These are phyloP conservation scores for Calliopsis andreniformis DNA, from an alignment of 1,140 invertebrate species.

Conservation along the genomic window DNA sequence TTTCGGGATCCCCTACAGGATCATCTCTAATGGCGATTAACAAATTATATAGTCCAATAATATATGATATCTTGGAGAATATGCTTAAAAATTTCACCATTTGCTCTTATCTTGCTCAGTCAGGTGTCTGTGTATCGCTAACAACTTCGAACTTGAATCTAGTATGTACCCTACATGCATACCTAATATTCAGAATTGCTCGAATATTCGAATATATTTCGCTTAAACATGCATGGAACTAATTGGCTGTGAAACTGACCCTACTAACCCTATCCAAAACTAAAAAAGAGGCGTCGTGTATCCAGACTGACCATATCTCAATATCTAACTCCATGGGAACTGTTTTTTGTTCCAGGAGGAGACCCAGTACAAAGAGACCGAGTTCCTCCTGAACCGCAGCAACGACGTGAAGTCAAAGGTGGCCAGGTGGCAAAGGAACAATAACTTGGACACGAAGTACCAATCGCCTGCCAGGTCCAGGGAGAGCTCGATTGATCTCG, in stretches of 20 bases:
- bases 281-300: too few species aligned
- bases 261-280: neutral
- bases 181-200: too few species aligned
- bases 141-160: too few species aligned
- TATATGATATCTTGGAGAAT: too few species aligned
- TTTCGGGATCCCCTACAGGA: too few species aligned
- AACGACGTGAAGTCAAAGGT: slow-evolving; percentile 45
- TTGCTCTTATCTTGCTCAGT: too few species aligned
- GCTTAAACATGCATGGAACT: neutral
- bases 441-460: slow-evolving; percentile 49
- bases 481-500: neutral
- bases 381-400: slow-evolving; percentile 25
- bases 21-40: slow-evolving; percentile 7
- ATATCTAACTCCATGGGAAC: slow-evolving; percentile 8
- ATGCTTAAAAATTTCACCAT: too few species aligned
- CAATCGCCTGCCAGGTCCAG: neutral
- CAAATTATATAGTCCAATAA: too few species aligned
- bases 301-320: neutral
- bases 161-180: too few species aligned
- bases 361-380: slow-evolving; percentile 22
- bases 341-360: slow-evolving; percentile 58
- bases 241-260: neutral
- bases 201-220: neutral
- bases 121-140: too few species aligned
- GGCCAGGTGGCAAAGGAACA: slow-evolving; percentile 43